A percentile compares a stretch with the other conserved stretches of the same genome.
These are phyloP conservation scores for Pogonomyrmex barbatus DNA, from an alignment of 1,140 invertebrate species.

Conservation along the genomic window DNA sequence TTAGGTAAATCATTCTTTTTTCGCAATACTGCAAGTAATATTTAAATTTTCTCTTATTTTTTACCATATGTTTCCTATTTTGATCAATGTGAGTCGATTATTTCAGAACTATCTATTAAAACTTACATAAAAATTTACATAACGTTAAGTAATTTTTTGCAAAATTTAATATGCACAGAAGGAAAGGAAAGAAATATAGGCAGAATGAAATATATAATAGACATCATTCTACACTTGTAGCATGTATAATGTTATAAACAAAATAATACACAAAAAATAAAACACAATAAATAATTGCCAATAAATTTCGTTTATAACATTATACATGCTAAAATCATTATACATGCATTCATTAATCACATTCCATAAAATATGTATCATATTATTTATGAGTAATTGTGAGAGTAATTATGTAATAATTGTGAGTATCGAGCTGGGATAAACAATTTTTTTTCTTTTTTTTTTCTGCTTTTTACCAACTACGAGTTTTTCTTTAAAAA, in stretches of 20 bases:
- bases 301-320: neutral
- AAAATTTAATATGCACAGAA: neutral
- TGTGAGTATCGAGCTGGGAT: neutral
- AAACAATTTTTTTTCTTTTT: neutral
- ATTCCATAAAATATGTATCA: neutral
- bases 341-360: neutral
- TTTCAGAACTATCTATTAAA: neutral
- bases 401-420: too few species aligned
- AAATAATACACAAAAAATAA: too few species aligned
- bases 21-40: neutral
- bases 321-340: neutral
- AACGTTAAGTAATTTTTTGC: neutral
- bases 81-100: neutral
- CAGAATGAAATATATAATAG: neutral
- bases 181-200: neutral
- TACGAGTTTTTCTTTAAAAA: constrained; percentile 10
- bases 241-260: too few species aligned
- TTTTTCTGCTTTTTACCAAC: neutral
- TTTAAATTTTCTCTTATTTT: neutral
- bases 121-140: neutral
- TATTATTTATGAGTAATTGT: neutral
- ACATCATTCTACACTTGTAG: neutral
- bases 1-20: neutral
- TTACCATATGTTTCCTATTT: neutral
- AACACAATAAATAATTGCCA: neutral